Evolutionary conservation across 1,140 invertebrate species (phyloP), one percentile per base, ranked within the genome.

Genomic region (Heliconius melpomene): DNA sequence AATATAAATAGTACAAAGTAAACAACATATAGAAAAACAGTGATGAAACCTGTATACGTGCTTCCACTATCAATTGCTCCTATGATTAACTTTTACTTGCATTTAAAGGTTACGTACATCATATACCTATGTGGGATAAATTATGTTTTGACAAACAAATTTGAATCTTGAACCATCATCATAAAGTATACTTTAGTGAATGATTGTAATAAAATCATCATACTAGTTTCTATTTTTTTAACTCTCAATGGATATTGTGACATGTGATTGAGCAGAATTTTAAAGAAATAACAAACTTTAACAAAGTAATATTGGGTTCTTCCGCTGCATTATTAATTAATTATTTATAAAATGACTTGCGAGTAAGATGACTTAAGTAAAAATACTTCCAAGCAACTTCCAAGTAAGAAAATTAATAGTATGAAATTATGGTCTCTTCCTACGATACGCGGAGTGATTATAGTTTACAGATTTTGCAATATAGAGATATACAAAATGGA

Each of bases 161-260:
- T 66, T 66, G n/a, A 16, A 66, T 57, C 23, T 76, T 76, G 40
- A 40, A 60, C 20, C 13, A 20, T 20, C 16, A 13, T 1, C 1
- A 2, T 66, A 66, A 76, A 66, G 74, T 20, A 40, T 40, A 70
- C 3, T 66, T 76, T 26, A 18, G 5, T 40, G 54, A 20, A 23
- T 38, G 3, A 20, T 66, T 54, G 16, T 0, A 36, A 1, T 23
- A 23, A n/a, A 66, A 66, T 66, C 9, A 50, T 32, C 36, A 40
- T 32, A 52, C 16, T 52, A 54, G 46, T 76, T 76, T 76, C 54
- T 76, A 76, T 76, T 76, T 76, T 75, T 60, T 76, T 76, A 66
- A 70, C 74, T 66, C 32, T 76, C 52, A 23, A 66, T 20, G n/a
- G 13, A 60, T 75, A 75, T 66, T 66, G 11, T 23, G 60, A 66